These are phyloP conservation scores for Eilema sororculum DNA, from an alignment of 2,888 invertebrate species.

Conservation along the genomic window DNA sequence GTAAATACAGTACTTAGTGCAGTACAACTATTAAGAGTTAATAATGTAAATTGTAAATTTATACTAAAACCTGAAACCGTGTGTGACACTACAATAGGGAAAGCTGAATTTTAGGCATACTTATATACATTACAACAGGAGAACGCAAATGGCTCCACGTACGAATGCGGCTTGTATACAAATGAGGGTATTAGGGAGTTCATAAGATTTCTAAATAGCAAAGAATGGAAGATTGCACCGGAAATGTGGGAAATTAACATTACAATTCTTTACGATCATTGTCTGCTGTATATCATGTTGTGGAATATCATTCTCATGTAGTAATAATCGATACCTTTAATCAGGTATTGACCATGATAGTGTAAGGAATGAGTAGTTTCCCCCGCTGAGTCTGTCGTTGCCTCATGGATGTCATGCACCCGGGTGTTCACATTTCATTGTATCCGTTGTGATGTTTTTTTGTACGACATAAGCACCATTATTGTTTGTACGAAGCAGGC, in stretches of 20 bases:
- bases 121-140: neutral
- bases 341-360: too few relatives aligned
- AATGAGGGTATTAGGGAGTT: neutral
- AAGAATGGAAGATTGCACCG: neutral
- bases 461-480: too few relatives aligned
- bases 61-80: neutral
- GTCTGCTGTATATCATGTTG: too few relatives aligned
- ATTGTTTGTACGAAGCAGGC: too few relatives aligned
- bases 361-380: too few relatives aligned
- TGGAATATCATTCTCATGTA: too few relatives aligned
- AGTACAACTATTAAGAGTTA: neutral
- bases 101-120: neutral
- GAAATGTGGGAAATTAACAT: neutral
- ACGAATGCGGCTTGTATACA: conserved; percentile 4
- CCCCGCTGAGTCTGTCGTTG: too few relatives aligned
- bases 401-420: too few relatives aligned
- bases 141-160: neutral
- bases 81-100: neutral
- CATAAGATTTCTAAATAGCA: neutral
- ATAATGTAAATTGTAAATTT: neutral
- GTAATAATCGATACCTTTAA: too few relatives aligned
- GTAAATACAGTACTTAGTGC: neutral
- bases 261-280: neutral
- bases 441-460: too few relatives aligned
- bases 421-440: too few relatives aligned